These are phyloP conservation scores for Halcyon chelicuti DNA, from an alignment of 2,797 vertebrate genomes.

Conservation along the genomic window DNA sequence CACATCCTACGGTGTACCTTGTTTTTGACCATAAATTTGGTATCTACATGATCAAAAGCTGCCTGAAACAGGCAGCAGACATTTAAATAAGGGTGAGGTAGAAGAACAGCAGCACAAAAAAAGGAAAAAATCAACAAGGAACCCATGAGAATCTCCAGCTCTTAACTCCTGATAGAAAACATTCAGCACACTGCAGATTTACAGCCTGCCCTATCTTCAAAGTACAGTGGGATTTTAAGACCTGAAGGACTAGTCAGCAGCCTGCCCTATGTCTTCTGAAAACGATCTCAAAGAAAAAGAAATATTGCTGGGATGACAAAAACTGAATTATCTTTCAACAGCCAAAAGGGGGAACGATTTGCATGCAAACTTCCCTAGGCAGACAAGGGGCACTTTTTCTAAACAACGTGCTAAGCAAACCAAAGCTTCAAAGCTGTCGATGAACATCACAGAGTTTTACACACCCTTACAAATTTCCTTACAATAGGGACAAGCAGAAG, in stretches of 20 bases:
- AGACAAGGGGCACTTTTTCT: background rate
- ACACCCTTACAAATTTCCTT: background rate
- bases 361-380: background rate
- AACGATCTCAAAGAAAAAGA: background rate
- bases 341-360: background rate
- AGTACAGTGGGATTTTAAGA: background rate
- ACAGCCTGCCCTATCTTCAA: background rate
- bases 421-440: background rate
- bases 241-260: background rate
- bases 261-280: background rate
- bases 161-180: background rate
- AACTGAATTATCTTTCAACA: background rate
- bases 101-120: background rate
- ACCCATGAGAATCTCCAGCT: background rate
- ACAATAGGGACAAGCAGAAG: background rate
- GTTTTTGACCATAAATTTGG: background rate
- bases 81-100: background rate
- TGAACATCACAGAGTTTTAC: background rate
- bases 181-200: background rate
- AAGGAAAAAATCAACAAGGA: background rate
- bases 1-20: background rate
- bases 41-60: background rate
- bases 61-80: background rate
- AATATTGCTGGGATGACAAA: background rate
- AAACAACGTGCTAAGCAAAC: background rate